phyloP scores from a whole-genome alignment of 2,797 vertebrate genomes.

The Caiman crocodilus region DNA sequence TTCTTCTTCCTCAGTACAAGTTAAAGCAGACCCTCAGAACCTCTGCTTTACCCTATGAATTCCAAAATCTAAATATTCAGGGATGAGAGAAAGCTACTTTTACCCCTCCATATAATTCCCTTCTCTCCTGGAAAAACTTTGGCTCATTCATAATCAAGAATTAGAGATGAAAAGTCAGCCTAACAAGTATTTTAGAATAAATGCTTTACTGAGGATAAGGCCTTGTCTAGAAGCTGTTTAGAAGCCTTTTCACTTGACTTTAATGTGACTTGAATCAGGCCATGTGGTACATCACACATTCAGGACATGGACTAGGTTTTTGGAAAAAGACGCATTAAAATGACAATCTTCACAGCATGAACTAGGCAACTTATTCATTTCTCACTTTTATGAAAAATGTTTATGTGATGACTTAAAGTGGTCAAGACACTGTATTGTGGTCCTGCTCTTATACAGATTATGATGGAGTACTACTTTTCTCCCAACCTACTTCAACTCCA shows the following conservation, averaged over 20 bases:
- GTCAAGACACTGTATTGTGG: background rate
- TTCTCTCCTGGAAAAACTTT: background rate
- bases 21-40: background rate
- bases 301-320: background rate
- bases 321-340: background rate
- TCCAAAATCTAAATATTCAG: background rate
- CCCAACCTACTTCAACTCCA: background rate
- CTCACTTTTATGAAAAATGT: background rate
- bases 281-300: background rate
- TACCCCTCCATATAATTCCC: background rate
- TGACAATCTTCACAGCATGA: background rate
- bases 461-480: background rate
- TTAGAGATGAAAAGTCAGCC: background rate
- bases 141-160: background rate
- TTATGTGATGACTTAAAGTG: background rate
- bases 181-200: background rate
- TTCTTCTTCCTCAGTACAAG: background rate
- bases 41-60: too few relatives aligned
- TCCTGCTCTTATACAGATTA: background rate
- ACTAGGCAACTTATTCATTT: background rate
- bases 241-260: background rate
- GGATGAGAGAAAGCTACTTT: background rate
- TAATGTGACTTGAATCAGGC: background rate
- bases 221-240: background rate
- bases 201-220: background rate